Evolutionary conservation across 2,113 vertebrate genomes (phyloP).

Genomic region (Calonectris borealis): DNA sequence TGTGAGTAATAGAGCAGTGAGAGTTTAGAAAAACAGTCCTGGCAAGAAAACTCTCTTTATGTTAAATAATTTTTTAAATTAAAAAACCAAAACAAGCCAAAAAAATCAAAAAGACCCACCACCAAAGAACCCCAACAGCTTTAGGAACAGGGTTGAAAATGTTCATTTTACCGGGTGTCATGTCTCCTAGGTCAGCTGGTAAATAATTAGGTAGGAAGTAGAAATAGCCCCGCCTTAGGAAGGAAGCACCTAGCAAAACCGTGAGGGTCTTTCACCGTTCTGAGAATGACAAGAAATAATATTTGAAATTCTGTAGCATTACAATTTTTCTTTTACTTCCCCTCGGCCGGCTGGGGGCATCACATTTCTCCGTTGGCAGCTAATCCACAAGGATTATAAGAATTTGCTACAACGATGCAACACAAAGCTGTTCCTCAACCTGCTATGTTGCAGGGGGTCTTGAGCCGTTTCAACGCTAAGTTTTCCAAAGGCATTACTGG

Average conservation of each 20-base stretch:
- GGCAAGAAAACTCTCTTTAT: neutral
- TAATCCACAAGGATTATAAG: neutral
- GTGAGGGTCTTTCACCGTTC: neutral
- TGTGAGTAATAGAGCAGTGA: neutral
- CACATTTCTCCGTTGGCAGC: neutral
- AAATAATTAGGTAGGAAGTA: neutral
- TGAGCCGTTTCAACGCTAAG: neutral
- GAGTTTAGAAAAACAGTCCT: neutral
- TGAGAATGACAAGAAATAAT: neutral
- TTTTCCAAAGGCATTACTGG: neutral
- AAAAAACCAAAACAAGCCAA: neutral
- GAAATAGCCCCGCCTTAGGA: neutral
- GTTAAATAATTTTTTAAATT: neutral
- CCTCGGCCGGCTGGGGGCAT: accelerated
- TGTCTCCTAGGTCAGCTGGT: neutral
- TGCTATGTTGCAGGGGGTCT: neutral
- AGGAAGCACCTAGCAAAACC: neutral
- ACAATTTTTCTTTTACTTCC: neutral
- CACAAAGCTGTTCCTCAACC: neutral
- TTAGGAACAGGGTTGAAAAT: neutral
- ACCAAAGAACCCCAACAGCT: neutral
- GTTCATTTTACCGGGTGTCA: neutral
- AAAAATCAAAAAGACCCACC: neutral
- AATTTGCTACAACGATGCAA: neutral
- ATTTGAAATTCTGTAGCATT: neutral